phyloP scores from a whole-genome alignment of 2,888 invertebrate species.

The Harpalus rufipes region DNA sequence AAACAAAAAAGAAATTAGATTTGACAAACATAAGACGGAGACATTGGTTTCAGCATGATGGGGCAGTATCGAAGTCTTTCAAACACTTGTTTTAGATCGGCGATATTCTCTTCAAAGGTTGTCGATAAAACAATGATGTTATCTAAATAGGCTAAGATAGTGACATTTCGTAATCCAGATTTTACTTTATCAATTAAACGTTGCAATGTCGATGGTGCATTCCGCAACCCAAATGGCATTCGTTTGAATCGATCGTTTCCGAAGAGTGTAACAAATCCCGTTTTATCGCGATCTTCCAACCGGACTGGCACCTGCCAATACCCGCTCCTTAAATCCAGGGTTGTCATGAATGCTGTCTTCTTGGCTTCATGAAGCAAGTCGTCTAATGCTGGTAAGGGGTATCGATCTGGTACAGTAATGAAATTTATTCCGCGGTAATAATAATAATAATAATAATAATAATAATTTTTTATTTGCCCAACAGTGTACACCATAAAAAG shows the following conservation, averaged over 20 bases:
- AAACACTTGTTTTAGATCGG: background rate
- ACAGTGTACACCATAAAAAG: too few species aligned
- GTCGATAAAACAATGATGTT: background rate
- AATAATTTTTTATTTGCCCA: too few species aligned
- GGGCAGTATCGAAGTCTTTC: background rate
- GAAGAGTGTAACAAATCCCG: background rate
- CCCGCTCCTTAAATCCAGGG: conserved; percentile 71
- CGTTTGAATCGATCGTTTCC: too few species aligned
- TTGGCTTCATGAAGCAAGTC: conserved; percentile 72
- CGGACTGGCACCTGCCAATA: conserved; percentile 70
- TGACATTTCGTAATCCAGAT: too few species aligned
- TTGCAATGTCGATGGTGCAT: background rate
- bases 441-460: too few species aligned
- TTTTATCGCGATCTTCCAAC: background rate
- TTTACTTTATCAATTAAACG: too few species aligned
- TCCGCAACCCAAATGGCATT: background rate
- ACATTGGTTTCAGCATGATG: too few species aligned
- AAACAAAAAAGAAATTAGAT: too few species aligned
- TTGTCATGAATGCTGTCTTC: conserved; percentile 70
- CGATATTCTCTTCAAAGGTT: background rate
- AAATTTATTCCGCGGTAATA: background rate
- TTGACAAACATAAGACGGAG: too few species aligned
- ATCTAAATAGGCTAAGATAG: background rate
- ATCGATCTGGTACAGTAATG: conserved; percentile 1
- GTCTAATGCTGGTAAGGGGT: conserved; percentile 51